Evolutionary conservation across 2,888 invertebrate genomes (phyloP).

Genomic region (Poecilus cupreus): DNA sequence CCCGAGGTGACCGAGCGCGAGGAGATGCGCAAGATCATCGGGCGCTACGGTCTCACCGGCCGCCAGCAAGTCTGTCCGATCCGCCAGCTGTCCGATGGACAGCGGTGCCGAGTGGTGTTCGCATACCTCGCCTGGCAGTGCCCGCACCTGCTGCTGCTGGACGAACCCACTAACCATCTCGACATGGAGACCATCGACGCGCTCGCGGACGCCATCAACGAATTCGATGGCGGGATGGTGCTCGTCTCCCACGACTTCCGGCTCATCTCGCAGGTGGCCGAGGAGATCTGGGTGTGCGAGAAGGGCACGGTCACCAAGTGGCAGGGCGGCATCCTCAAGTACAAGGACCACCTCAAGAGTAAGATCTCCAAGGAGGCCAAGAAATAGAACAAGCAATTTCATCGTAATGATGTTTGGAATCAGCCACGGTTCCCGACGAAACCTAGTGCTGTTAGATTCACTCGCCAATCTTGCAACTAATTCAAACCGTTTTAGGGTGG

Average conservation of each 20-base stretch:
- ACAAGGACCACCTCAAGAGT: constrained; percentile 95
- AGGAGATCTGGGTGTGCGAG: constrained; percentile 99
- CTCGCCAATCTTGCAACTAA: too few relatives aligned
- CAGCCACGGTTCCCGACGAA: too few relatives aligned
- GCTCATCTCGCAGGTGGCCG: constrained; percentile 98
- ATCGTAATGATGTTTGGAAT: too few relatives aligned
- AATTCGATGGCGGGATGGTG: constrained; percentile 98
- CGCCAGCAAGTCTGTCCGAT: constrained; percentile 96
- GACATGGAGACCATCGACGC: constrained; percentile 99
- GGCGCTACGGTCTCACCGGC: constrained; percentile 97
- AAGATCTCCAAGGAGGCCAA: constrained; percentile 84
- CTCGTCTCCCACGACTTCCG: constrained; percentile 99
- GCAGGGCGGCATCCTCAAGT: constrained; percentile 96
- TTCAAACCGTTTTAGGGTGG: too few relatives aligned
- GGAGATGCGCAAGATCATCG: constrained; percentile 99
- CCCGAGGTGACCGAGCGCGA: constrained; percentile 98
- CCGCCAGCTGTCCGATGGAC: constrained; percentile 96
- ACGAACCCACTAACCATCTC: constrained; percentile 95
- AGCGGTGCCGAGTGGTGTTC: constrained; percentile 98
- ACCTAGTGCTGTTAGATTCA: too few relatives aligned
- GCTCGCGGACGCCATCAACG: constrained; percentile 96
- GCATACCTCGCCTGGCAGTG: constrained; percentile 99
- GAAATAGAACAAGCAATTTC: neutral
- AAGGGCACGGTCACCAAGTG: constrained; percentile 96
- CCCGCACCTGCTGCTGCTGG: constrained; percentile 91